These are phyloP conservation scores for Nephotettix cincticeps DNA, from an alignment of 1,140 invertebrate genomes.

Conservation along the genomic window DNA sequence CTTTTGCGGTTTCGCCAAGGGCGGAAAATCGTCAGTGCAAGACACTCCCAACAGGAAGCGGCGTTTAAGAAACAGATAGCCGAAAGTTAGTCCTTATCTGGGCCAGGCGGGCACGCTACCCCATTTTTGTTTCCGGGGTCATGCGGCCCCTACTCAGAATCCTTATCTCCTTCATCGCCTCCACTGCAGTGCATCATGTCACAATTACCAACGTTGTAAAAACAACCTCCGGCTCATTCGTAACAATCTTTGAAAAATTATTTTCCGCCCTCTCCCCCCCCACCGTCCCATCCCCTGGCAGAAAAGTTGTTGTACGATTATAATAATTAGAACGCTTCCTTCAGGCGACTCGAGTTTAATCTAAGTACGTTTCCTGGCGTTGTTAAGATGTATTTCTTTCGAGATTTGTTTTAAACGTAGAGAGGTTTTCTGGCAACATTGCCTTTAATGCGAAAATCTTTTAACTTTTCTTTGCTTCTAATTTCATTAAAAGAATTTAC, in stretches of 20 bases:
- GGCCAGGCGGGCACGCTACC: not conserved
- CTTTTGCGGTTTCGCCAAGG: too few species aligned
- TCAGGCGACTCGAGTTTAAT: not conserved
- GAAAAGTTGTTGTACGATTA: conserved; percentile 5
- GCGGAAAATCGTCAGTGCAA: too few species aligned
- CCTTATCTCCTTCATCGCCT: not conserved
- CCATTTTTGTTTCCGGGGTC: not conserved
- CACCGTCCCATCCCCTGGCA: too few species aligned
- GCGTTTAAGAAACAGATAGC: conserved; percentile 8
- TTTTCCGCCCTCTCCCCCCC: not conserved
- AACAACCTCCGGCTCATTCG: conserved; percentile 1
- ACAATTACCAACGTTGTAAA: not conserved
- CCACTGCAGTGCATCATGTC: not conserved
- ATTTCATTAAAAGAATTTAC: too few species aligned
- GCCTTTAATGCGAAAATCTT: too few species aligned
- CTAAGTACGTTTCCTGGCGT: too few species aligned
- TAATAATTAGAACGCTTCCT: not conserved
- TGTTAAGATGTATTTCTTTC: too few species aligned
- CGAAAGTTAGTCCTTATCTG: conserved; percentile 1
- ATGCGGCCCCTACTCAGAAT: not conserved
- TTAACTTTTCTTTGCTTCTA: too few species aligned
- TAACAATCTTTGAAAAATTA: conserved; percentile 11
- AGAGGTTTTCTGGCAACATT: too few species aligned
- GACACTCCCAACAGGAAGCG: too few species aligned
- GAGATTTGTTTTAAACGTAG: too few species aligned